Percentiles rank a stretch among this genome's conserved stretches.
Evolutionary conservation across 2,113 vertebrate genomes (phyloP).

Genomic region (Pomatorhinus ruficollis): DNA sequence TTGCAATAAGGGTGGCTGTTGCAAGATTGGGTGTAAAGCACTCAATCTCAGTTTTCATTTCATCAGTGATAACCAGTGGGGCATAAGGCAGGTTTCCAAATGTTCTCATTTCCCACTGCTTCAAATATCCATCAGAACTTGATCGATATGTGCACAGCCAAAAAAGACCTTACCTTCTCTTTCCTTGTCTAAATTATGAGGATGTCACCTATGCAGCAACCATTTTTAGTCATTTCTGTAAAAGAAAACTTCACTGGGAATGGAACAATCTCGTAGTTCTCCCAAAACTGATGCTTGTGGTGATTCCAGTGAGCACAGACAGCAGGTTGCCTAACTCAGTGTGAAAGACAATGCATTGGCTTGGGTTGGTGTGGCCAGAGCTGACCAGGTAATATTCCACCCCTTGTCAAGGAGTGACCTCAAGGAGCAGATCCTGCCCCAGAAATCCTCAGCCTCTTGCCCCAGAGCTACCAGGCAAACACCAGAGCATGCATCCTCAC

Average conservation of each 20-base stretch:
- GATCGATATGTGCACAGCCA: accelerated
- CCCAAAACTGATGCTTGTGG: background rate
- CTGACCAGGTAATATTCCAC: background rate
- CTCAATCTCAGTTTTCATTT: background rate
- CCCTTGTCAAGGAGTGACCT: background rate
- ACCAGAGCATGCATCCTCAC: accelerated
- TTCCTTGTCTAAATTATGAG: background rate
- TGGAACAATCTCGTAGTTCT: background rate
- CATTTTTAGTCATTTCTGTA: background rate
- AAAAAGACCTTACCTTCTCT: background rate
- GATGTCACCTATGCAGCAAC: background rate
- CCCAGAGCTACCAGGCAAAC: background rate
- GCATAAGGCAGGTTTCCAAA: background rate
- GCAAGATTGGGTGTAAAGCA: accelerated
- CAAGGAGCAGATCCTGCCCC: background rate
- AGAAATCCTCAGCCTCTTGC: background rate
- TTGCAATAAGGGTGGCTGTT: background rate
- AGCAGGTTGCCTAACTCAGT: background rate
- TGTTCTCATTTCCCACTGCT: background rate
- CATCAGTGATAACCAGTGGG: background rate
- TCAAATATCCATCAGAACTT: background rate
- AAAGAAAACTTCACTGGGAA: background rate
- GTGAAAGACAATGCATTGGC: background rate
- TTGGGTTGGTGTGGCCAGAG: background rate
- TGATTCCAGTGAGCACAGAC: background rate